A percentile compares a stretch with the other conserved stretches of the same genome.
phyloP scores from a whole-genome alignment of 2,797 vertebrate species.

The Gambusia yucatana region DNA sequence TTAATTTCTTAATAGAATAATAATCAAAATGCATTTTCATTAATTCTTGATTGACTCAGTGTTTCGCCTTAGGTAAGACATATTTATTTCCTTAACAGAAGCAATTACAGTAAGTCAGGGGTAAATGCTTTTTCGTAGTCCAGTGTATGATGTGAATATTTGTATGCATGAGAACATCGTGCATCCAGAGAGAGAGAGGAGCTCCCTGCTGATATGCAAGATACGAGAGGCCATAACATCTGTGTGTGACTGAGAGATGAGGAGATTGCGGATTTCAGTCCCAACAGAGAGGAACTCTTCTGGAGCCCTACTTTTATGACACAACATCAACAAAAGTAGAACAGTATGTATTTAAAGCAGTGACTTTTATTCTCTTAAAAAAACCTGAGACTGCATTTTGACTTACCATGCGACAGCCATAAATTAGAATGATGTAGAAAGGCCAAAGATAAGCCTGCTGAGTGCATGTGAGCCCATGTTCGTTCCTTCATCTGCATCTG shows the following conservation, averaged over 20 bases:
- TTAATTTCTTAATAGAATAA: no score
- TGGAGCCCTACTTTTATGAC: conserved; percentile 37
- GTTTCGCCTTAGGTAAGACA: no score
- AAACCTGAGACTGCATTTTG: conserved; percentile 8
- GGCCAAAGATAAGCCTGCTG: conserved; percentile 30
- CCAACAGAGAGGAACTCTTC: conserved; percentile 51
- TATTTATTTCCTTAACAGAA: neutral
- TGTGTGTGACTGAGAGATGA: conserved; percentile 40
- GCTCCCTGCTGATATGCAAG: conserved; percentile 49
- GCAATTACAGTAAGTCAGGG: neutral
- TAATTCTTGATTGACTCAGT: no score
- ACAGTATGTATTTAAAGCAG: conserved; percentile 38
- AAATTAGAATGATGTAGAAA: conserved; percentile 16
- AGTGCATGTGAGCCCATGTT: conserved; percentile 7
- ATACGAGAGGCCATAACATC: conserved; percentile 50
- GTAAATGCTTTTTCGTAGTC: neutral
- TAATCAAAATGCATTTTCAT: no score
- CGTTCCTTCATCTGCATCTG: conserved; percentile 38
- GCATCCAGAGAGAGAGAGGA: neutral
- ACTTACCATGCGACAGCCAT: neutral
- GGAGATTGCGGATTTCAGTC: conserved; percentile 60
- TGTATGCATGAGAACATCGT: conserved; percentile 7
- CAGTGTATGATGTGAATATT: conserved; percentile 16
- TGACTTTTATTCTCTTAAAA: conserved; percentile 6
- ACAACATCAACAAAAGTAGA: conserved; percentile 22